Conservation (phyloP, 2,797 vertebrate genomes). For the Harpagifer antarcticus region DNA sequence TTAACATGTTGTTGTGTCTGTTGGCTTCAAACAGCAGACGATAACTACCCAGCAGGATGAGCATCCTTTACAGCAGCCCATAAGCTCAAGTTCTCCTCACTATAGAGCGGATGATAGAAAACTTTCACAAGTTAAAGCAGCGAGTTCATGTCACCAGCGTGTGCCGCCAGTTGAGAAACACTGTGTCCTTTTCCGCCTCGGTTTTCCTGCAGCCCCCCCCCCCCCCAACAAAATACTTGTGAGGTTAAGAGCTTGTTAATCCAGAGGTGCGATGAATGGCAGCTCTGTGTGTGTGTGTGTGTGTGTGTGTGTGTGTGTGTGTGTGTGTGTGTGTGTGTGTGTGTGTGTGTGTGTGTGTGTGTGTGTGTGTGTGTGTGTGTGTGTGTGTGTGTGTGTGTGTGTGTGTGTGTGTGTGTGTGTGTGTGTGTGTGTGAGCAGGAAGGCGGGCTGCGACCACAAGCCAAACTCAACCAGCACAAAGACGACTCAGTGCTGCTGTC, state of each 20-base stretch:
- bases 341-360: constrained; percentile 4
- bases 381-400: constrained; percentile 49
- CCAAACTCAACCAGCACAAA: constrained; percentile 67
- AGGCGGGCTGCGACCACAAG: constrained; percentile 55
- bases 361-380: constrained; percentile 38
- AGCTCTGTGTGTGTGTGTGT: constrained; percentile 72
- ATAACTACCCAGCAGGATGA: constrained; percentile 50
- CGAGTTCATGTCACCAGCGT: constrained; percentile 46
- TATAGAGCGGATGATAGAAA: constrained; percentile 57
- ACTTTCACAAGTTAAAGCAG: constrained; percentile 60
- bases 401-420: constrained; percentile 1
- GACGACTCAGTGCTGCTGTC: constrained; percentile 69
- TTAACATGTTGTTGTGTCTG: constrained; percentile 61
- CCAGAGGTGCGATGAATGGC: constrained; percentile 79
- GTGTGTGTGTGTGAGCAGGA: constrained; percentile 53
- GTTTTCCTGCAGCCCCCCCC: constrained; percentile 47
- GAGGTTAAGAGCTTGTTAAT: constrained; percentile 79
- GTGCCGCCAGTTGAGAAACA: constrained; percentile 44
- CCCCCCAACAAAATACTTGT: constrained; percentile 65
- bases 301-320: constrained; percentile 12
- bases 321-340: constrained; percentile 11
- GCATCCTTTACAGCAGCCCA: constrained; percentile 52
- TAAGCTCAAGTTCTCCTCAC: constrained; percentile 54
- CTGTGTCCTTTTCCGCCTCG: constrained; percentile 26
- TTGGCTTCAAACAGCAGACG: constrained; percentile 41